A percentile compares a stretch with the other conserved stretches of the same genome.
Evolutionary conservation across 2,888 invertebrate genomes (phyloP).

Genomic region (Hyposoter dolosus): DNA sequence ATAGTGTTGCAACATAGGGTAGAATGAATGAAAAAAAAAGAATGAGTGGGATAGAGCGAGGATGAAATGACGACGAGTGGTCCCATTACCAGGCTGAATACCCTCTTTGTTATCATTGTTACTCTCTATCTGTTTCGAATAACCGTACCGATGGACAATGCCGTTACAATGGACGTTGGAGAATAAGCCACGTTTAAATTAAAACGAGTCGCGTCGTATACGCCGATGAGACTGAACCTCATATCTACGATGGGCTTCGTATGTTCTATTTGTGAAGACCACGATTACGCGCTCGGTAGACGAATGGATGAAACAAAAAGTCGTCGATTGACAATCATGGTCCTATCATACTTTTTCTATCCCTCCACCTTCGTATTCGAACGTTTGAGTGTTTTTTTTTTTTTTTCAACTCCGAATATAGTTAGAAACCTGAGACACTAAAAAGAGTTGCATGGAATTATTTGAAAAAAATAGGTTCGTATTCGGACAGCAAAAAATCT

Average conservation of each 20-base stretch:
- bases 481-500: not conserved
- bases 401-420: not conserved
- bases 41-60: conserved; percentile 16
- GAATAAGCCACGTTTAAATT: conserved; percentile 57
- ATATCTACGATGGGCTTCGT: conserved; percentile 34
- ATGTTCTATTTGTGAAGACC: not conserved
- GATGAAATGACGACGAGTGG: conserved; percentile 41
- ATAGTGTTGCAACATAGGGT: conserved; percentile 50
- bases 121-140: conserved; percentile 58
- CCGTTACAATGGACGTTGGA: conserved; percentile 43
- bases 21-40: conserved; percentile 39
- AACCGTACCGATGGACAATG: conserved; percentile 49
- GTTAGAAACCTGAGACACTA: not conserved
- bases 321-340: conserved; percentile 20
- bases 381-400: not conserved
- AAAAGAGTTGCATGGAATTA: not conserved
- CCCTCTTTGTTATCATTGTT: conserved; percentile 63
- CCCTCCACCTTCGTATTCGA: not conserved
- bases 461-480: not conserved
- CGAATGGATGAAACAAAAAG: conserved; percentile 21
- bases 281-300: conserved; percentile 11
- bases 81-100: conserved; percentile 62
- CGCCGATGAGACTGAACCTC: conserved; percentile 34
- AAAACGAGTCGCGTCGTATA: conserved; percentile 50
- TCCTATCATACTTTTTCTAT: not conserved